Evolutionary conservation across 1,140 invertebrate genomes (phyloP).

Genomic region (Megathymus violae): DNA sequence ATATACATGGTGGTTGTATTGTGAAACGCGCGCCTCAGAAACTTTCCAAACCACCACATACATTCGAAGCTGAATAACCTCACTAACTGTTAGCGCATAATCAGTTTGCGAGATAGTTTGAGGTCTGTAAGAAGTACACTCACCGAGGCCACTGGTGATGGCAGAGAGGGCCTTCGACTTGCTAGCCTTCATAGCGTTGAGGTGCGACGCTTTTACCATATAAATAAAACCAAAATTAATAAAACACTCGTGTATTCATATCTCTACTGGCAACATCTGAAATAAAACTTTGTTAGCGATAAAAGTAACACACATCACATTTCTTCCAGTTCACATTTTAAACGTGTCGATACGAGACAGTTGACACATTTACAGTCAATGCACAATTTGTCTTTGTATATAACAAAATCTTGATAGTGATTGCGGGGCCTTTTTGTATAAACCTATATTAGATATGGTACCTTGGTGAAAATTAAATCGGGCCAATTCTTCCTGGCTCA

Average conservation of each 20-base stretch:
- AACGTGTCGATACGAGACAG: conserved; percentile 12
- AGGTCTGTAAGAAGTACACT: conserved; percentile 59
- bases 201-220: conserved; percentile 84
- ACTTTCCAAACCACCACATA: conserved; percentile 59
- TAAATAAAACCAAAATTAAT: conserved; percentile 84
- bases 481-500: conserved; percentile 89
- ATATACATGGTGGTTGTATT: conserved; percentile 52
- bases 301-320: conserved; percentile 61
- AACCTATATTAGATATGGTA: conserved; percentile 76
- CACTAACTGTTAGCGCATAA: too few species aligned
- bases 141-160: conserved; percentile 81
- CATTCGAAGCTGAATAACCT: too few species aligned
- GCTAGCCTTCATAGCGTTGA: conserved; percentile 81
- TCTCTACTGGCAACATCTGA: conserved; percentile 74
- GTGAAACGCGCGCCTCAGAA: too few species aligned
- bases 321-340: conserved; percentile 49
- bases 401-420: conserved; percentile 60
- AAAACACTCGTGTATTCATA: conserved; percentile 75
- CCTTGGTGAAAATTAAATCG: conserved; percentile 82
- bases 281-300: conserved; percentile 79
- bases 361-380: conserved; percentile 62
- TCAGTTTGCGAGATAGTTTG: too few species aligned
- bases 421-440: conserved; percentile 59
- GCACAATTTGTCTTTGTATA: conserved; percentile 57
- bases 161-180: conserved; percentile 83